These are phyloP conservation scores for Hemichromis elongatus DNA, from an alignment of 2,113 vertebrate genomes.

Conservation along the genomic window DNA sequence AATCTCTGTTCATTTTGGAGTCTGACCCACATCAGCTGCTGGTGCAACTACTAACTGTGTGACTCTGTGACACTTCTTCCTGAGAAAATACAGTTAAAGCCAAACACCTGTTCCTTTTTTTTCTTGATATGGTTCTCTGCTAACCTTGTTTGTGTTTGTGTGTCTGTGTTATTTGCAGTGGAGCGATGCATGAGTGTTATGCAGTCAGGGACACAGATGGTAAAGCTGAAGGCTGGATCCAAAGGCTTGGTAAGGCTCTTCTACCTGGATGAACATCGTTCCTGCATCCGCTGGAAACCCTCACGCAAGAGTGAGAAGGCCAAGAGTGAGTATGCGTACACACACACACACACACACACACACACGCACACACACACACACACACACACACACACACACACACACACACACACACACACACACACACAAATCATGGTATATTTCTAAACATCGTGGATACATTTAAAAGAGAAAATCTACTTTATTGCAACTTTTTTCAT, in stretches of 20 bases:
- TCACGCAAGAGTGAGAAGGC: conserved; percentile 97
- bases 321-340: conserved; percentile 82
- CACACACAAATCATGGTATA: not conserved
- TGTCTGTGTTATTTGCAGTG: conserved; percentile 74
- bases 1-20: conserved; percentile 51
- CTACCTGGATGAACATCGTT: conserved; percentile 96
- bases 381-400: not conserved
- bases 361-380: conserved; percentile 11
- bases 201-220: conserved; percentile 99
- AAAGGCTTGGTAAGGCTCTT: conserved; percentile 95
- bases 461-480: not conserved
- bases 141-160: conserved; percentile 13
- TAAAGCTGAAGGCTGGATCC: conserved; percentile 94
- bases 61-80: conserved; percentile 29
- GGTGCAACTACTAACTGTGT: not conserved
- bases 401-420: not conserved
- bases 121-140: not conserved
- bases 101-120: conserved; percentile 42
- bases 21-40: conserved; percentile 43
- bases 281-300: conserved; percentile 93
- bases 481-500: not conserved
- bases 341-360: not conserved
- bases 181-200: conserved; percentile 99
- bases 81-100: conserved; percentile 12
- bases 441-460: not conserved